A percentile compares a stretch with the other conserved stretches of the same genome.
Evolutionary conservation across 2,797 vertebrate genomes (phyloP).

Genomic region (Rousettus madagascariensis): DNA sequence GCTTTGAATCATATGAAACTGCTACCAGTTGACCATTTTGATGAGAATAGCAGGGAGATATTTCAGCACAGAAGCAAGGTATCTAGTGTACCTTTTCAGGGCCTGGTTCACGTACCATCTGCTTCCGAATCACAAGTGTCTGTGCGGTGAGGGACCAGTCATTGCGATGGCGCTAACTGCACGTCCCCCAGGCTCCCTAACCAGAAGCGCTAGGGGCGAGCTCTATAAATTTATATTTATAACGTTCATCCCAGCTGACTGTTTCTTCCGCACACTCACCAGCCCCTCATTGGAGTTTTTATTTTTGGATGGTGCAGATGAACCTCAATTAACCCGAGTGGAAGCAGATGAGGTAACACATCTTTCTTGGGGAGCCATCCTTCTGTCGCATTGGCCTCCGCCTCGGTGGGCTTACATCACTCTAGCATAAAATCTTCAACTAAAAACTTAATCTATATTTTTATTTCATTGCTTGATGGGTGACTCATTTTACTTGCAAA

Average conservation of each 20-base stretch:
- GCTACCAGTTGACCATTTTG: background rate
- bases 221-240: background rate
- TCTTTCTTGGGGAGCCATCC: background rate
- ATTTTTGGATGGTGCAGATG: background rate
- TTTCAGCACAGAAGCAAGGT: background rate
- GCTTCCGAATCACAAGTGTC: background rate
- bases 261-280: background rate
- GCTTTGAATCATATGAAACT: background rate
- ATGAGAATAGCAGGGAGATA: background rate
- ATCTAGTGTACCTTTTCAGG: background rate
- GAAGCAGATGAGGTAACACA: background rate
- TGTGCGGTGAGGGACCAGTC: no score
- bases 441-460: background rate
- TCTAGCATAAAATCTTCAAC: background rate
- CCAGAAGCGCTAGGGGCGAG: background rate
- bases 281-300: background rate
- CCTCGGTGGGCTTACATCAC: fast-evolving
- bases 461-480: background rate
- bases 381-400: background rate
- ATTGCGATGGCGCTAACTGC: background rate
- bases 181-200: background rate
- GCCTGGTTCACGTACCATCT: background rate
- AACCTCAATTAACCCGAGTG: background rate
- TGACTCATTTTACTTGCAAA: background rate
- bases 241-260: background rate